A percentile compares a stretch with the other conserved stretches of the same genome.
Conservation (phyloP, 2,797 vertebrate species). For the Steatocranus sp. region DNA sequence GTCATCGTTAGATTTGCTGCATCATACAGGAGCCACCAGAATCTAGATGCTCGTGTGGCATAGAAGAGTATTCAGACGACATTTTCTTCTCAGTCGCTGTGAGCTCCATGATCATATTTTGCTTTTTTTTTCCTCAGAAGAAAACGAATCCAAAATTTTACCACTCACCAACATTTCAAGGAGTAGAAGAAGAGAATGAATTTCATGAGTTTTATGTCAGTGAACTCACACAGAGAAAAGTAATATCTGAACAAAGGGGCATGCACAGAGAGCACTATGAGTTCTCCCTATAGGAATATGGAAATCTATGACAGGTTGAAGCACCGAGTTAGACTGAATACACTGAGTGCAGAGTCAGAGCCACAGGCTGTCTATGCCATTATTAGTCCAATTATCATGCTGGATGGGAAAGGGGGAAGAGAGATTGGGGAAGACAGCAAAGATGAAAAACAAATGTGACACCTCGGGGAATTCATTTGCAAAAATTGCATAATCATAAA, state of each 20-base stretch:
- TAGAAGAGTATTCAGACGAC: not conserved
- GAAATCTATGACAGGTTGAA: conserved; percentile 26
- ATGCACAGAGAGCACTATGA: not conserved
- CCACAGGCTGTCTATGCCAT: conserved; percentile 3
- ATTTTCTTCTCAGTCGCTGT: not conserved
- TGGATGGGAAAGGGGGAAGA: not conserved
- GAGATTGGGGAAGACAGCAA: conserved; percentile 1
- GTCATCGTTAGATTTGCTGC: conserved; percentile 24
- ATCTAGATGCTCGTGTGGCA: not conserved
- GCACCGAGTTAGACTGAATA: not conserved
- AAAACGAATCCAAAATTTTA: not conserved
- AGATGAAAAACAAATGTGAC: conserved; percentile 16
- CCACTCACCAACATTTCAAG: not conserved
- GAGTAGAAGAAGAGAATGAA: not conserved
- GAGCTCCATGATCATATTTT: not conserved
- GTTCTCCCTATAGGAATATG: conserved; percentile 18
- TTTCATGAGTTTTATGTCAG: not conserved
- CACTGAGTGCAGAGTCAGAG: not conserved
- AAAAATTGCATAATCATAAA: conserved; percentile 2
- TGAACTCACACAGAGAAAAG: not conserved
- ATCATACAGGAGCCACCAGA: not conserved
- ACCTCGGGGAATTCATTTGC: conserved; percentile 16
- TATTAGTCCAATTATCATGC: conserved; percentile 49
- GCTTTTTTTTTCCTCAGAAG: not conserved
- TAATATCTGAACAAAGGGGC: not conserved